Evolutionary conservation across 35 echinoderm and acorn worm species (phyloP).

Genomic region (Diadema setosum): DNA sequence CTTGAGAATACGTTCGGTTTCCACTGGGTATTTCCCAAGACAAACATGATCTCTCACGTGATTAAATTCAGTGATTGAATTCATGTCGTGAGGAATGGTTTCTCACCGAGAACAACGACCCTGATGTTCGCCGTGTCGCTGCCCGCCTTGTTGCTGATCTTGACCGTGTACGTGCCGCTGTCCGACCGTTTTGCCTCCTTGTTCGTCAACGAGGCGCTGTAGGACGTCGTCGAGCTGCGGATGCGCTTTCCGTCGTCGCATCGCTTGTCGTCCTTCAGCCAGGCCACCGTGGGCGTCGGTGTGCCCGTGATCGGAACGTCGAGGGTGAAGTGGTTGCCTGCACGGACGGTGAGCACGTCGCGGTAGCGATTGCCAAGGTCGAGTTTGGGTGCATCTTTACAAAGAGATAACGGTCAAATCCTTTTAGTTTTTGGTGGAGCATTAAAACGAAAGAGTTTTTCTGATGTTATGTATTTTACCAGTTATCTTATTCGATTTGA

Average conservation of each 20-base stretch:
- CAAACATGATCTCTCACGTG: no score
- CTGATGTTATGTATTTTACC: no score
- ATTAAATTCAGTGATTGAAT: no score
- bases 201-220: slow-evolving; percentile 49
- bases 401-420: no score
- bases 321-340: slow-evolving; percentile 63
- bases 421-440: no score
- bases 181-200: slow-evolving; percentile 54
- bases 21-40: no score
- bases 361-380: slow-evolving; percentile 43
- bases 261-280: slow-evolving; percentile 65
- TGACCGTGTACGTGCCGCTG: slow-evolving; percentile 64
- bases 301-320: slow-evolving; percentile 72
- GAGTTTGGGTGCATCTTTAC: slow-evolving; percentile 84
- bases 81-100: background rate
- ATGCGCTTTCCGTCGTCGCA: slow-evolving; percentile 40
- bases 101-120: slow-evolving; percentile 83
- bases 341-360: slow-evolving; percentile 53
- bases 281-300: slow-evolving; percentile 63
- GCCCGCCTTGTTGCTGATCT: slow-evolving; percentile 67
- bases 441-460: no score
- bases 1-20: no score
- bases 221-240: slow-evolving; percentile 8
- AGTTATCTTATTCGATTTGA: no score
- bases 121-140: slow-evolving; percentile 70